phyloP scores from a whole-genome alignment of 1,140 invertebrate genomes.

The Pseudoatta argentina region DNA sequence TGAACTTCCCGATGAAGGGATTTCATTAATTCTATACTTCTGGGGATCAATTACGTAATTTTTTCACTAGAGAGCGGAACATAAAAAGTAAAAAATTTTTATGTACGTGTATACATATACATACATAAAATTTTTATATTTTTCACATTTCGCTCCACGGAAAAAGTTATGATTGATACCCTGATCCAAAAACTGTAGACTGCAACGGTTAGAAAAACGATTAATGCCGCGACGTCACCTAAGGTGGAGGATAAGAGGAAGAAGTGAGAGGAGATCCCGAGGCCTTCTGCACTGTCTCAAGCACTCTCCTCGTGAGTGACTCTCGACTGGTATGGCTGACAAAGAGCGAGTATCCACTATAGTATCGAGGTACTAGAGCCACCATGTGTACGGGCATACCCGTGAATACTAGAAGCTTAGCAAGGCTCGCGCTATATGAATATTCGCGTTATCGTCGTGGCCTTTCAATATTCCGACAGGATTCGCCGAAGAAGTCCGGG shows the following conservation, averaged over 20 bases:
- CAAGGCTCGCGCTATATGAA: conserved; percentile 15
- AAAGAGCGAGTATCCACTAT: conserved; percentile 65
- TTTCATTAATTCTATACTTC: background rate
- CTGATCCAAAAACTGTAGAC: conserved; percentile 20
- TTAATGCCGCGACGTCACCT: conserved; percentile 55
- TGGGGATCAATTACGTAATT: too few relatives aligned
- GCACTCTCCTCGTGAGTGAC: conserved; percentile 69
- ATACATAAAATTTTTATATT: too few relatives aligned
- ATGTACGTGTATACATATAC: too few relatives aligned
- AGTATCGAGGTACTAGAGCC: conserved; percentile 64
- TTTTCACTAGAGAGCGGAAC: too few relatives aligned
- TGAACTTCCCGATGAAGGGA: background rate
- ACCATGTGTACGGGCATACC: conserved; percentile 44
- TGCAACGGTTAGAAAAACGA: conserved; percentile 33
- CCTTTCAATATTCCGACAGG: conserved; percentile 17
- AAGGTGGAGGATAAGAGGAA: conserved; percentile 72
- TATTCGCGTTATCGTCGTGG: conserved; percentile 39
- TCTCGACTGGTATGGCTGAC: conserved; percentile 75
- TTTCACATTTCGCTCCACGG: too few relatives aligned
- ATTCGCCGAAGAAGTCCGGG: conserved; percentile 7
- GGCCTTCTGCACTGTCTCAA: conserved; percentile 82
- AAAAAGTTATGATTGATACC: too few relatives aligned
- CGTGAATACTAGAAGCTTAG: conserved; percentile 31
- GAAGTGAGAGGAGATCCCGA: conserved; percentile 50
- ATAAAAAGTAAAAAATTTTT: too few relatives aligned